phyloP scores from a whole-genome alignment of 37 sponge, comb jelly and placozoan species.

The Amphimedon queenslandica region DNA sequence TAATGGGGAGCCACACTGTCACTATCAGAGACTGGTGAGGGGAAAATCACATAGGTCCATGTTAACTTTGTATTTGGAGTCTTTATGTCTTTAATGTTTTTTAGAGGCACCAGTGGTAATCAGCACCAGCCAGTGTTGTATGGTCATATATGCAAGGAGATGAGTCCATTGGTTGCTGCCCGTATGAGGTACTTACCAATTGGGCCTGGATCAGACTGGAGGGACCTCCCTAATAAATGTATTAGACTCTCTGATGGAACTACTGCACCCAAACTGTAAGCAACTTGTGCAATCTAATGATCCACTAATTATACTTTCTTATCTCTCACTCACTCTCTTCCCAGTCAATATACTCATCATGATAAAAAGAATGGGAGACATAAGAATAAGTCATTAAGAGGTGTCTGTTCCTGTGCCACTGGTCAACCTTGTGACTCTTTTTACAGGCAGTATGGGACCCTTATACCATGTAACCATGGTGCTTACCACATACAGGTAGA shows the following conservation, averaged over 20 bases:
- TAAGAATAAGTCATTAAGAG: slow-evolving; percentile 43
- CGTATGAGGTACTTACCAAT: slow-evolving; percentile 73
- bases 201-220: too few relatives aligned
- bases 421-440: slow-evolving; percentile 79
- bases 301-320: too few relatives aligned
- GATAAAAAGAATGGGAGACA: slow-evolving; percentile 59
- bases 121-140: too few relatives aligned
- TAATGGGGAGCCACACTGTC: slow-evolving; percentile 62
- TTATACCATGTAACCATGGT: slow-evolving; percentile 93
- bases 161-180: too few relatives aligned
- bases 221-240: too few relatives aligned
- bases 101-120: slow-evolving; percentile 53
- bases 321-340: background rate
- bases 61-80: too few relatives aligned
- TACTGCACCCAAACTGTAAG: slow-evolving; percentile 72
- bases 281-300: too few relatives aligned
- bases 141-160: slow-evolving; percentile 95
- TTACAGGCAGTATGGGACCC: slow-evolving; percentile 84
- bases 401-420: too few relatives aligned
- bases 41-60: background rate
- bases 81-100: background rate
- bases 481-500: too few relatives aligned
- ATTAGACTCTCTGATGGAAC: slow-evolving; percentile 86
- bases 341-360: too few relatives aligned
- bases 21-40: slow-evolving; percentile 80